phyloP scores from a whole-genome alignment of 2,797 vertebrate genomes.

The Pangasius mekongensis region DNA sequence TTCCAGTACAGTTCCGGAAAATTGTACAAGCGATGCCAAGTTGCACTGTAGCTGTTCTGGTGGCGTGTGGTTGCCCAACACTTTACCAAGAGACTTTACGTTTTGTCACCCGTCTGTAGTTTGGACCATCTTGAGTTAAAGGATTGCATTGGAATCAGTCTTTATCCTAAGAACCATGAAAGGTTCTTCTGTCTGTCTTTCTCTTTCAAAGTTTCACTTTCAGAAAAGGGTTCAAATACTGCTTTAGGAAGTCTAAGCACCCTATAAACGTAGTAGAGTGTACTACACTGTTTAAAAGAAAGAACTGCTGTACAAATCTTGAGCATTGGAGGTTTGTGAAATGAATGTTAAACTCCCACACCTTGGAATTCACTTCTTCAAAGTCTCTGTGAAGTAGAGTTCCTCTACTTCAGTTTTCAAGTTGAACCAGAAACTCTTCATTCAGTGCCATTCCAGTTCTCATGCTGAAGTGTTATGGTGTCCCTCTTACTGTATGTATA shows the following conservation, averaged over 20 bases:
- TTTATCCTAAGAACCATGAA: not conserved
- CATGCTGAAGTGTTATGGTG: not conserved
- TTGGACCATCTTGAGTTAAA: not conserved
- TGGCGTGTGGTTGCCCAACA: not conserved
- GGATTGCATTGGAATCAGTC: not conserved
- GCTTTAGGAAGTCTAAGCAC: too few species aligned
- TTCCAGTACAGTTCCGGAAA: not conserved
- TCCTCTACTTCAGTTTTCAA: not conserved
- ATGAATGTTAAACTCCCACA: not conserved
- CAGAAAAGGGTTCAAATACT: not conserved
- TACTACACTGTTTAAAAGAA: not conserved
- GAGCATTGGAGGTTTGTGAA: not conserved
- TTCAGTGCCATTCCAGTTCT: not conserved
- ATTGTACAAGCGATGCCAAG: not conserved
- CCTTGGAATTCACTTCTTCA: not conserved
- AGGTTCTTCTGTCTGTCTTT: not conserved
- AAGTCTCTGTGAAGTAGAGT: not conserved
- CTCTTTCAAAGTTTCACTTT: not conserved
- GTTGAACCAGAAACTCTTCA: not conserved
- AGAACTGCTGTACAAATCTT: not conserved
- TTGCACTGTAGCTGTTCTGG: not conserved
- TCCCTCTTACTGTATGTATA: not conserved
- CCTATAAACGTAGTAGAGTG: not conserved
- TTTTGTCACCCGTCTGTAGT: not conserved
- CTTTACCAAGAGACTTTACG: not conserved